A percentile compares a stretch with the other conserved stretches of the same genome.
phyloP scores from a whole-genome alignment of 2,888 invertebrate genomes.

The Hermaeophaga mercurialis region DNA sequence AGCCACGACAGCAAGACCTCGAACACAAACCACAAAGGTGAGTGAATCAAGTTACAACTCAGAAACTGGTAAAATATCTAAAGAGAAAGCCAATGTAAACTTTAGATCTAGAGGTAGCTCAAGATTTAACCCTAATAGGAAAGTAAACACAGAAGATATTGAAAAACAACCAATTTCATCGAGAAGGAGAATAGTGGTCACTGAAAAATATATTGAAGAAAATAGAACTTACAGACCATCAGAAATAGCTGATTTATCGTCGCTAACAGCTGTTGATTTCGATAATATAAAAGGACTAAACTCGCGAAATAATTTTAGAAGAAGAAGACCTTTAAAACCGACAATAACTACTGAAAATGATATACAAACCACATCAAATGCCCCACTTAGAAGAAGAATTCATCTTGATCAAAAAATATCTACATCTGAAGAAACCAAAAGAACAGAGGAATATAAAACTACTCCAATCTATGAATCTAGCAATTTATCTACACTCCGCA shows the following conservation, averaged over 20 bases:
- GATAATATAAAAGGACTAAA: constrained; percentile 37
- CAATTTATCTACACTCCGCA: constrained; percentile 25
- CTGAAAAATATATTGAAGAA: constrained; percentile 43
- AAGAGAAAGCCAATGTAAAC: constrained; percentile 19
- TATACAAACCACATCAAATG: background rate
- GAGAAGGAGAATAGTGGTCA: constrained; percentile 27
- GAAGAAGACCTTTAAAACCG: constrained; percentile 37
- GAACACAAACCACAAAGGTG: constrained; percentile 58
- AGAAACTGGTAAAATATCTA: constrained; percentile 26
- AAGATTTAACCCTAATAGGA: constrained; percentile 39
- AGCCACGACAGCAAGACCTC: constrained; percentile 45
- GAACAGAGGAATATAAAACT: constrained; percentile 32
- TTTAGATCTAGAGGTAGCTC: constrained; percentile 42
- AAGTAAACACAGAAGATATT: constrained; percentile 1
- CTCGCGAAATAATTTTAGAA: constrained; percentile 26
- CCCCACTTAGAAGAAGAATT: constrained; percentile 25
- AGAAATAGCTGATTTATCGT: constrained; percentile 61
- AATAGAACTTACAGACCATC: constrained; percentile 52
- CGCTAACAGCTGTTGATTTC: constrained; percentile 62
- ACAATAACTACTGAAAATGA: constrained; percentile 34
- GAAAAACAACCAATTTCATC: constrained; percentile 7
- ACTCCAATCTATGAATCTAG: background rate
- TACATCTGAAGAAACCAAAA: constrained; percentile 28
- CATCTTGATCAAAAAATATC: background rate
- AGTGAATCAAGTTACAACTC: constrained; percentile 53